Evolutionary conservation across 2,113 vertebrate genomes (phyloP).

Genomic region (Myocastor coypus): DNA sequence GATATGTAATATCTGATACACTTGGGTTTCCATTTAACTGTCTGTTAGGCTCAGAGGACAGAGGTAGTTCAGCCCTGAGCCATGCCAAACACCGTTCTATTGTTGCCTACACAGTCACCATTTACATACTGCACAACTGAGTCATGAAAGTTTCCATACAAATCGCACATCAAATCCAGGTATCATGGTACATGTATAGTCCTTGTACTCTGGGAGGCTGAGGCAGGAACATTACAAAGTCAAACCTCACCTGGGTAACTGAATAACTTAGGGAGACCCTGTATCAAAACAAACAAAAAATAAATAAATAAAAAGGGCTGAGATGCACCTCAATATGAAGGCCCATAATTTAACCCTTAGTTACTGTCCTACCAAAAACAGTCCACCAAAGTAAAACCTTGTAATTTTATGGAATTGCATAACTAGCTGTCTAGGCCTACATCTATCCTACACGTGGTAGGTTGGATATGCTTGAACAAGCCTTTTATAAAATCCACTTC

Average conservation of each 20-base stretch:
- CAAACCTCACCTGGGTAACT: not conserved
- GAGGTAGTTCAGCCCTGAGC: not conserved
- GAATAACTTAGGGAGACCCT: not conserved
- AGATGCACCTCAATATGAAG: not conserved
- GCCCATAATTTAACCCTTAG: not conserved
- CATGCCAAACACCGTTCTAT: not conserved
- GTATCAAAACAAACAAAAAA: not conserved
- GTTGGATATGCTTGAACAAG: not conserved
- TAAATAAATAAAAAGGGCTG: not conserved
- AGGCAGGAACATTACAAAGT: not conserved
- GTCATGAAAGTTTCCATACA: not conserved
- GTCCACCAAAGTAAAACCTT: not conserved
- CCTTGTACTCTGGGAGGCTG: not conserved
- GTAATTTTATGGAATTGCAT: not conserved
- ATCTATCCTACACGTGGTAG: not conserved
- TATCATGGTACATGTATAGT: not conserved
- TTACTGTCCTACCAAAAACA: not conserved
- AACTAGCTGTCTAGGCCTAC: not conserved
- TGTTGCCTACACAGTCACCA: not conserved
- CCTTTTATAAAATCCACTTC: slow-evolving; percentile 5
- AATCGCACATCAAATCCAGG: not conserved
- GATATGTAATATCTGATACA: not conserved
- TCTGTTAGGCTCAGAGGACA: not conserved
- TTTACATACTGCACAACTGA: not conserved
- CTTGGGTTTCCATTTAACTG: not conserved